phyloP scores from a whole-genome alignment of 2,113 vertebrate genomes.

The Psophia crepitans region DNA sequence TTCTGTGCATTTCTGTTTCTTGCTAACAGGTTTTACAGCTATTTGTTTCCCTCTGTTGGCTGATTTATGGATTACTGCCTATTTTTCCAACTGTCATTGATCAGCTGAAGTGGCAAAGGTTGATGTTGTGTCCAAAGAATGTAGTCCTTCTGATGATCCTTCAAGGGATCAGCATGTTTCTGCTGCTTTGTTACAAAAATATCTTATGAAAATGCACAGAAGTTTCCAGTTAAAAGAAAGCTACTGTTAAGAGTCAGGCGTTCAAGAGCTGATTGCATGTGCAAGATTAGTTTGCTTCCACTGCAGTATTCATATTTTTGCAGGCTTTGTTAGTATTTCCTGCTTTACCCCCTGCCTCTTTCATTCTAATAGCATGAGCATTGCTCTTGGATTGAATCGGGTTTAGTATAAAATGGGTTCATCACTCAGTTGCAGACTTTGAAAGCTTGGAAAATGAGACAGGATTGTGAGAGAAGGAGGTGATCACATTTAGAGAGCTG shows the following conservation, averaged over 20 bases:
- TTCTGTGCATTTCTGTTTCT: not conserved
- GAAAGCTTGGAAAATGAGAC: not conserved
- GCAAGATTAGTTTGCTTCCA: conserved; percentile 15
- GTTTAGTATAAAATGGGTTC: not conserved
- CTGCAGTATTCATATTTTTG: conserved; percentile 28
- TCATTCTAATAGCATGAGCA: conserved; percentile 20
- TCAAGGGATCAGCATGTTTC: not conserved
- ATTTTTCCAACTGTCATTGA: not conserved
- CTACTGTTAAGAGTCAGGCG: not conserved
- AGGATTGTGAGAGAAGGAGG: not conserved
- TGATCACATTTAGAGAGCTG: not conserved
- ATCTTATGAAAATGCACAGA: not conserved
- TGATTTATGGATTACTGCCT: not conserved
- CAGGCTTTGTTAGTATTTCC: conserved; percentile 3
- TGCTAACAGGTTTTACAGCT: not conserved
- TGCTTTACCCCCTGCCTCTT: not conserved
- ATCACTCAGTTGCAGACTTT: not conserved
- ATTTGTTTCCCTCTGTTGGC: not conserved
- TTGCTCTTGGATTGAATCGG: not conserved
- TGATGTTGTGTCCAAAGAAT: not conserved
- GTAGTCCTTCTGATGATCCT: not conserved
- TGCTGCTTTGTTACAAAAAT: not conserved
- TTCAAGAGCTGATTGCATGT: conserved; percentile 38
- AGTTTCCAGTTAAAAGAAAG: not conserved
- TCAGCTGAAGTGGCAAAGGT: not conserved